phyloP scores from a whole-genome alignment of 2,113 vertebrate genomes.

The Thunnus maccoyii region DNA sequence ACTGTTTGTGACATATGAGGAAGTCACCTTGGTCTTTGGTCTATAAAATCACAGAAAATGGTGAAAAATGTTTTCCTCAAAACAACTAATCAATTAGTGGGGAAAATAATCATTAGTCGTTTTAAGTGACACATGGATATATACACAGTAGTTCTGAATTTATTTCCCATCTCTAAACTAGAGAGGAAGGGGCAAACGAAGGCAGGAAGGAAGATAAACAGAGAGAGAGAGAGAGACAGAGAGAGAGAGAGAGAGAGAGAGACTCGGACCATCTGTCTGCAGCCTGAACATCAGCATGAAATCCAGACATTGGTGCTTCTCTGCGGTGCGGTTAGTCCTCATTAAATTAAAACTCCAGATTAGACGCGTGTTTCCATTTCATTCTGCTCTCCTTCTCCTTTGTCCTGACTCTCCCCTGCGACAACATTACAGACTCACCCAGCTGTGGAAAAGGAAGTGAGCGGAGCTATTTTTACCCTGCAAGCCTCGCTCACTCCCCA shows the following conservation, averaged over 20 bases:
- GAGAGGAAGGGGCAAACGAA: no score
- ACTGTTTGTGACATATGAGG: no score
- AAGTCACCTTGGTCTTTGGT: no score
- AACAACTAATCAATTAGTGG: no score
- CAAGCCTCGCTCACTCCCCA: conserved; percentile 6
- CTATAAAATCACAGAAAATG: no score
- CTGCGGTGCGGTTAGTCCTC: background rate
- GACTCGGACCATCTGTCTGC: background rate
- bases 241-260: no score
- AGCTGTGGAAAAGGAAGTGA: conserved; percentile 71
- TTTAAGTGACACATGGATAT: no score
- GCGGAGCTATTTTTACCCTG: conserved; percentile 69
- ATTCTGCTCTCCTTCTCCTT: conserved; percentile 16
- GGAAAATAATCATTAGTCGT: no score
- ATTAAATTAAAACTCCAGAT: conserved; percentile 35
- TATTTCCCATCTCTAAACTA: no score
- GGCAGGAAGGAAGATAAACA: background rate
- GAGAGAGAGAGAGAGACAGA: no score
- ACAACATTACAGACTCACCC: conserved; percentile 74
- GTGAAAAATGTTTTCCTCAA: no score
- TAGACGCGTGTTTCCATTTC: conserved; percentile 12
- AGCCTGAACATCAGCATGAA: background rate
- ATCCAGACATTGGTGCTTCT: background rate
- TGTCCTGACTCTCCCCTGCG: conserved; percentile 38
- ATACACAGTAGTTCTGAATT: no score